phyloP scores from a whole-genome alignment of 2,888 invertebrate genomes.

The Eristalis arbustorum region DNA sequence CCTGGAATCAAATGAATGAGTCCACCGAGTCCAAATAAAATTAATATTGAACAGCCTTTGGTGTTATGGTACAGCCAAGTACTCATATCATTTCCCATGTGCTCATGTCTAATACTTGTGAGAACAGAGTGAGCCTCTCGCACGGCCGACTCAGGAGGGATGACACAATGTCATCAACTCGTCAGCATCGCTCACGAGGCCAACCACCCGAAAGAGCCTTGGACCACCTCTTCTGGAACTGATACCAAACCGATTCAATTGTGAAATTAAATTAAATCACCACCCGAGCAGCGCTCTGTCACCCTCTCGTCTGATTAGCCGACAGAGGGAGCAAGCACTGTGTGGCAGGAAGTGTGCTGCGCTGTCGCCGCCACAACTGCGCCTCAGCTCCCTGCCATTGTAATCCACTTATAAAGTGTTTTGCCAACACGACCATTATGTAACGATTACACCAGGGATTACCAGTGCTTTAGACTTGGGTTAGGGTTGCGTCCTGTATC shows the following conservation, averaged over 20 bases:
- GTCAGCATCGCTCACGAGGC: conserved; percentile 29
- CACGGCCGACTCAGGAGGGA: background rate
- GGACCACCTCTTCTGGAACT: conserved; percentile 60
- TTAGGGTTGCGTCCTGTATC: conserved; percentile 40
- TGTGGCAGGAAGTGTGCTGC: conserved; percentile 61
- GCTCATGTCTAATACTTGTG: background rate
- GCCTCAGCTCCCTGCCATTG: conserved; percentile 51
- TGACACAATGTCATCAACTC: conserved; percentile 32
- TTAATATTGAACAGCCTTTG: background rate
- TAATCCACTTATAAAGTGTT: conserved; percentile 71
- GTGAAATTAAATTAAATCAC: conserved; percentile 67
- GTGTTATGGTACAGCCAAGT: background rate
- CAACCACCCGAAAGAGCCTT: background rate
- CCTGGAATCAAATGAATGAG: no score
- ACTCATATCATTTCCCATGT: background rate
- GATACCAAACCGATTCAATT: conserved; percentile 68
- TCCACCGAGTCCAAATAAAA: no score
- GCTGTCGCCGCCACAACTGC: conserved; percentile 16
- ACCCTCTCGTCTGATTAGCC: conserved; percentile 60
- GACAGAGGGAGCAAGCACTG: background rate
- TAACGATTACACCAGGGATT: conserved; percentile 69
- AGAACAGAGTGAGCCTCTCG: background rate
- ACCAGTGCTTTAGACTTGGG: conserved; percentile 31
- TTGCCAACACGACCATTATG: conserved; percentile 71
- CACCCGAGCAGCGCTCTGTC: conserved; percentile 40